Base-by-base conservation (phyloP, 2,888 invertebrate genomes). In the Panorpa germanica region DNA sequence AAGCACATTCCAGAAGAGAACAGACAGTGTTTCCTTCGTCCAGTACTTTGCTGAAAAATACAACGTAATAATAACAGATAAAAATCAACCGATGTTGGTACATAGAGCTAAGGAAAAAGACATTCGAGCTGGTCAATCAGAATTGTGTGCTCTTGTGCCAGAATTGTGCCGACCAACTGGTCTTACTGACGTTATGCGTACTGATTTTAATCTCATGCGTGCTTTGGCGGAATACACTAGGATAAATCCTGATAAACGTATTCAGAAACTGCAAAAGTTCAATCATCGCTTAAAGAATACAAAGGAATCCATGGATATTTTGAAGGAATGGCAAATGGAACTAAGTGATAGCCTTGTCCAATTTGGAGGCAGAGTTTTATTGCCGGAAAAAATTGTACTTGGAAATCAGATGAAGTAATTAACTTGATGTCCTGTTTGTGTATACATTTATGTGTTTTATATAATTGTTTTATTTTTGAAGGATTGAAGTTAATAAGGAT, bases 101-200 rank as follows among this genome's bases (percentile, higher is more conserved):
- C 75, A 77, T 0, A 63, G 65, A 3, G 60, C 71, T 0, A 76
- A 70, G 37, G 58, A 65, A 3, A 68, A 67, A 20, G 83, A 85
- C 41, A 61, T 76, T 10, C 66, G 78, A 29, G 70, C 73, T 1
- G 80, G 77, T 0, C 59, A 65, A 49, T 57, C 63, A 0, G 71
- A 77, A 34, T 48, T 65, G 1, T 65, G 88, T 5, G 67, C 68
- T 45, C 56, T 93, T 3, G 59, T 91, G 6, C 91, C 91, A 0
- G 86, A 90, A 52, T 51, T 91, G 25, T 83, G 86, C 40, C 64
- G 72, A 0, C 64, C 82, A 43, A 91, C 91, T 2, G 91, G 90
- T 0, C 49, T 85, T 1, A 70, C 71, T 0, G 77, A 76, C 29
- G 53, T 53, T 0, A 75, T 76, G 74, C 53, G 71, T 7, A 46